Conservation (phyloP, 92 coral and sea anemone genomes). For the Montipora capitata region DNA sequence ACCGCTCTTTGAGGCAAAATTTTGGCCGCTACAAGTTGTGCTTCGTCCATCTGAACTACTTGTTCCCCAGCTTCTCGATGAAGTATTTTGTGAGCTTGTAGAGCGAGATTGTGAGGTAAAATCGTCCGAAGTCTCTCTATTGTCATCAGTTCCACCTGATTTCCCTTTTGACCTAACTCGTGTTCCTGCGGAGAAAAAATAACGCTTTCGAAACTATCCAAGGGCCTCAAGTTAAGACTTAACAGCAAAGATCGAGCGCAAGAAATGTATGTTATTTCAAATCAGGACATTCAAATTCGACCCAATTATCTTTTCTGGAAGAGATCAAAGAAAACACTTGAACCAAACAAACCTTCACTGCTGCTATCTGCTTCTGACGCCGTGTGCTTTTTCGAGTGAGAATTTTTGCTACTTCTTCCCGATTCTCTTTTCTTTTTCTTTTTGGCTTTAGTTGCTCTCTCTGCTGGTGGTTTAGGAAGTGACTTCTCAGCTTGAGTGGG, state of each 20-base stretch:
- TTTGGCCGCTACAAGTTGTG: slow-evolving; percentile 84
- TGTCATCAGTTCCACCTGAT: slow-evolving; percentile 1
- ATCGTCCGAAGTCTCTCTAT: background rate
- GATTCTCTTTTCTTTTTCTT: slow-evolving; percentile 80
- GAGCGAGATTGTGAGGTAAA: slow-evolving; percentile 22
- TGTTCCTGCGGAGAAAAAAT: slow-evolving; percentile 11
- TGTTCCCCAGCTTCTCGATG: slow-evolving; percentile 51
- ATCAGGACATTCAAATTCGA: slow-evolving; percentile 14
- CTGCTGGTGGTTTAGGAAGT: slow-evolving; percentile 59
- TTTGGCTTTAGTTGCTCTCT: slow-evolving; percentile 71
- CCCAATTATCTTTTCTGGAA: slow-evolving; percentile 9
- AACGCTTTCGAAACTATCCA: background rate
- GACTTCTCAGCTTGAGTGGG: slow-evolving; percentile 81
- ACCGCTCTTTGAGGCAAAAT: slow-evolving; percentile 31
- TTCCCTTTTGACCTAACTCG: slow-evolving; percentile 21
- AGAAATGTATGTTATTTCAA: slow-evolving; percentile 10
- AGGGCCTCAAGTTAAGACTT: background rate
- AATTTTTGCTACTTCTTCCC: slow-evolving; percentile 26
- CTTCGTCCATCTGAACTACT: slow-evolving; percentile 88
- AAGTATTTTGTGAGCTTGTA: slow-evolving; percentile 23
- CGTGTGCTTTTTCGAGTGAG: slow-evolving; percentile 34
- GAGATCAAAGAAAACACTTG: slow-evolving; percentile 30
- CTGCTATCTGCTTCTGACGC: slow-evolving; percentile 75
- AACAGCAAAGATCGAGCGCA: background rate
- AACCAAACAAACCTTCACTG: slow-evolving; percentile 84